These are phyloP conservation scores for Drepana falcataria DNA, from an alignment of 2,888 invertebrate species.

Conservation along the genomic window DNA sequence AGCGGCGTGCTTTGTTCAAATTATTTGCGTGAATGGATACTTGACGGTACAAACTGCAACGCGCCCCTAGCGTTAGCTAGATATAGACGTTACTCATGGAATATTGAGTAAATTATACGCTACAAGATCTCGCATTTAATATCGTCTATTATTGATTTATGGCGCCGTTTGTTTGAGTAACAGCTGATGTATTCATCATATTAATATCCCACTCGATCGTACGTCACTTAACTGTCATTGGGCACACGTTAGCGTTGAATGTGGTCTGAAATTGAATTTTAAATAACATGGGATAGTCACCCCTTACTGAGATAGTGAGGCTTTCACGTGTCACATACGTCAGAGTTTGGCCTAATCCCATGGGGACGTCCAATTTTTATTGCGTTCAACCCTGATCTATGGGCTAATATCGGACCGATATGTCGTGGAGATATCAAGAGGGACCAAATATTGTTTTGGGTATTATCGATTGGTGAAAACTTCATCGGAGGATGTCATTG, in stretches of 20 bases:
- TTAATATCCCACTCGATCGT: constrained; percentile 36
- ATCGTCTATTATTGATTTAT: constrained; percentile 62
- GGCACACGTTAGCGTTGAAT: constrained; percentile 36
- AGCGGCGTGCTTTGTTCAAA: constrained; percentile 61
- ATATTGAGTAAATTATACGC: constrained; percentile 62
- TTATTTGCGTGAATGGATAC: constrained; percentile 65
- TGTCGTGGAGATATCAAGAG: constrained; percentile 52
- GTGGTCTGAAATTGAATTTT: constrained; percentile 63
- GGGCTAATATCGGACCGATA: constrained; percentile 63
- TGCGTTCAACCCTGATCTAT: constrained; percentile 68
- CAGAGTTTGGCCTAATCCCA: constrained; percentile 73
- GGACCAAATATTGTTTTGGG: constrained; percentile 43
- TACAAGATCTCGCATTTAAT: constrained; percentile 54
- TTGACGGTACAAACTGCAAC: constrained; percentile 39
- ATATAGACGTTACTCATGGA: constrained; percentile 49
- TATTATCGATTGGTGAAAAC: constrained; percentile 17
- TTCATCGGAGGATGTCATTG: constrained; percentile 12
- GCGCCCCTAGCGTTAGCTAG: constrained; percentile 36
- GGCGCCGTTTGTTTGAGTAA: constrained; percentile 46
- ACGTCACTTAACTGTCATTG: constrained; percentile 32
- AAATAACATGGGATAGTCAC: constrained; percentile 46
- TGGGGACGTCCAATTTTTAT: constrained; percentile 71
- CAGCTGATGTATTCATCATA: constrained; percentile 55
- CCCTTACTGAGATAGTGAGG: constrained; percentile 58
- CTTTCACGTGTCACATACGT: constrained; percentile 70